Conservation (phyloP, 2,888 invertebrate species). For the Hypsopygia costalis region DNA sequence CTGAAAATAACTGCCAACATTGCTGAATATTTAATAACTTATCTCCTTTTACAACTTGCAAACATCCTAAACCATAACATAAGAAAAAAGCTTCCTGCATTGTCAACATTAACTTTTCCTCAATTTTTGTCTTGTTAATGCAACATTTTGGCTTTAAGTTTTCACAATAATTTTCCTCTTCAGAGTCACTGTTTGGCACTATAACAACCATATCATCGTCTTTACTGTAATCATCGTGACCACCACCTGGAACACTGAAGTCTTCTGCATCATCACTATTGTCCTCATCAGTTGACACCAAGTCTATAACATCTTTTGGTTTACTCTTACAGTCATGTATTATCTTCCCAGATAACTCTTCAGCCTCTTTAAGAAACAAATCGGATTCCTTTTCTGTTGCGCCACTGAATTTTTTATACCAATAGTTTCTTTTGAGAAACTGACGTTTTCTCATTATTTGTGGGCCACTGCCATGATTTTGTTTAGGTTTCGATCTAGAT, state of each 20-base stretch:
- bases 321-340: constrained; percentile 35
- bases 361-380: constrained; percentile 49
- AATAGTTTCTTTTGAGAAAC: constrained; percentile 78
- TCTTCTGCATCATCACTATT: constrained; percentile 30
- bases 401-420: constrained; percentile 65
- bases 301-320: constrained; percentile 62
- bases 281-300: constrained; percentile 68
- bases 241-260: neutral
- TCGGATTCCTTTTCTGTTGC: constrained; percentile 33
- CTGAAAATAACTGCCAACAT: constrained; percentile 81
- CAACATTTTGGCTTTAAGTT: constrained; percentile 81
- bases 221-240: constrained; percentile 26
- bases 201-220: constrained; percentile 75
- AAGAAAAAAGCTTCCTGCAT: constrained; percentile 90
- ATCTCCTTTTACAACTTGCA: constrained; percentile 80
- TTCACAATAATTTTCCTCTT: constrained; percentile 82
- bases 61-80: constrained; percentile 82
- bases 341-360: constrained; percentile 48
- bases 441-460: constrained; percentile 81
- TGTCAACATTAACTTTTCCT: constrained; percentile 84
- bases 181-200: constrained; percentile 84
- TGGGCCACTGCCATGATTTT: constrained; percentile 45
- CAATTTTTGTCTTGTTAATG: constrained; percentile 77
- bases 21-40: constrained; percentile 69
- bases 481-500: constrained; percentile 79